Evolutionary conservation across 2,888 invertebrate species (phyloP).

Genomic region (Odontocerum albicorne): DNA sequence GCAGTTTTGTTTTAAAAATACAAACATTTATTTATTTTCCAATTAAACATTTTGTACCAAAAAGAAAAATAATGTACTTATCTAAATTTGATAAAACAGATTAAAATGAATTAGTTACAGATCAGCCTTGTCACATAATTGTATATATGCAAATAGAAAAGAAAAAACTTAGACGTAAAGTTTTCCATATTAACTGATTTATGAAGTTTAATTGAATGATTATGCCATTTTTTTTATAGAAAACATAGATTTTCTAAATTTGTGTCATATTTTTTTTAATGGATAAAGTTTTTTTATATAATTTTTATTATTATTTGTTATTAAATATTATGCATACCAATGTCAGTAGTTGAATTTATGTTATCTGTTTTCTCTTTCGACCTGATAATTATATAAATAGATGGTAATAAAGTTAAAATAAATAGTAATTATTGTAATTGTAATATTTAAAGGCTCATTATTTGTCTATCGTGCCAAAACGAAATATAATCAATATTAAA

Average conservation of each 20-base stretch:
- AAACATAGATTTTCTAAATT: not conserved
- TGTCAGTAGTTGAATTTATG: not conserved
- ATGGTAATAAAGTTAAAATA: not conserved
- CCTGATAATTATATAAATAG: slow-evolving; percentile 27
- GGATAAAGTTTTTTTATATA: not conserved
- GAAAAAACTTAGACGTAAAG: not conserved
- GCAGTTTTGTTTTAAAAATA: too few relatives aligned
- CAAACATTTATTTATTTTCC: too few relatives aligned
- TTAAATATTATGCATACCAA: not conserved
- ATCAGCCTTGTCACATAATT: too few relatives aligned
- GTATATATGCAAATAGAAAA: not conserved
- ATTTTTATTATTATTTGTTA: not conserved
- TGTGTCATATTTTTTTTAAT: slow-evolving; percentile 2
- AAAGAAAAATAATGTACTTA: too few relatives aligned
- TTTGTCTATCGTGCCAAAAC: slow-evolving; percentile 38
- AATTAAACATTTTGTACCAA: too few relatives aligned
- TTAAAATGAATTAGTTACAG: too few relatives aligned
- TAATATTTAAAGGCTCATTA: slow-evolving; percentile 37
- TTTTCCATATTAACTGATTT: not conserved
- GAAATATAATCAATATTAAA: slow-evolving; percentile 36
- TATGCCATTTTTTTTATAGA: not conserved
- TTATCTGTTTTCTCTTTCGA: slow-evolving; percentile 27
- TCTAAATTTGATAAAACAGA: not conserved
- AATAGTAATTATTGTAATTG: slow-evolving; percentile 25
- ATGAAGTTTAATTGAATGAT: not conserved